Conservation (phyloP, 2,797 vertebrate species). For the Gallinago stenura region DNA sequence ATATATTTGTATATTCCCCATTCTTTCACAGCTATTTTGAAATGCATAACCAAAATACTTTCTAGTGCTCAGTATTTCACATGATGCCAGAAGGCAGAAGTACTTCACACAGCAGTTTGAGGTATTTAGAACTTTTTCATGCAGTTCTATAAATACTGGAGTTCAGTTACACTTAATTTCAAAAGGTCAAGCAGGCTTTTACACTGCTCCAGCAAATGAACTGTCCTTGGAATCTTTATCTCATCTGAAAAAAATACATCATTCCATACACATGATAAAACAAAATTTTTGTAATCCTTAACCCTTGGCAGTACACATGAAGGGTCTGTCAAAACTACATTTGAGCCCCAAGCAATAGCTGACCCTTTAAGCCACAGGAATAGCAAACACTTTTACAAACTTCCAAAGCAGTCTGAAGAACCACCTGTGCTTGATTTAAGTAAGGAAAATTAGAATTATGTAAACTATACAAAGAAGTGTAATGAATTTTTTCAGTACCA, state of each 20-base stretch:
- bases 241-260: background rate
- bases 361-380: background rate
- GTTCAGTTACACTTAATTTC: background rate
- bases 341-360: background rate
- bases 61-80: background rate
- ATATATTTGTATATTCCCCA: background rate
- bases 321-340: background rate
- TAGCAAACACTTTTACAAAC: background rate
- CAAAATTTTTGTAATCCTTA: background rate
- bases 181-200: background rate
- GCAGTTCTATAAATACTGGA: background rate
- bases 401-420: background rate
- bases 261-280: background rate
- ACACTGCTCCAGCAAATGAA: background rate
- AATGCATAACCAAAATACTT: background rate
- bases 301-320: background rate
- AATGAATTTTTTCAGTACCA: background rate
- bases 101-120: background rate
- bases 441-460: background rate
- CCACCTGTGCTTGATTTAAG: background rate
- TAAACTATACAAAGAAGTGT: background rate
- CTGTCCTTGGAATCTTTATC: background rate
- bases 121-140: background rate
- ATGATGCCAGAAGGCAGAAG: background rate
- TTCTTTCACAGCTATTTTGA: background rate